Evolutionary conservation across 2,113 vertebrate genomes (phyloP).

Genomic region (Clarias batrachus): DNA sequence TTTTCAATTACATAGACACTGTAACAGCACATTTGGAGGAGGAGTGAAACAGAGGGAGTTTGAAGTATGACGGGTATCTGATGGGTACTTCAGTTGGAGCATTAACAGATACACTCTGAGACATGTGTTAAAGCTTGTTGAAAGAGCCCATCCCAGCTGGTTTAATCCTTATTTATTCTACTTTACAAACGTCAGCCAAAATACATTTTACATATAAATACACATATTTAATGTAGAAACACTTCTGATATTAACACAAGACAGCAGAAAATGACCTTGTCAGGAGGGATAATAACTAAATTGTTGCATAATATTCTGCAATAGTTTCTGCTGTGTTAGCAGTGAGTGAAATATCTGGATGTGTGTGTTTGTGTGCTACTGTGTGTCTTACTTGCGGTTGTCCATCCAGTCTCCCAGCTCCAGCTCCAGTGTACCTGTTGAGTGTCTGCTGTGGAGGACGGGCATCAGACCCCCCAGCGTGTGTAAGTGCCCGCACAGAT

Average conservation of each 20-base stretch:
- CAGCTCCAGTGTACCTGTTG: conserved; percentile 87
- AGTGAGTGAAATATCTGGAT: background rate
- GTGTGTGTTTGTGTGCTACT: background rate
- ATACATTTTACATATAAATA: no score
- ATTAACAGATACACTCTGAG: no score
- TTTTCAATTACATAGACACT: no score
- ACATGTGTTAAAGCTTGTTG: no score
- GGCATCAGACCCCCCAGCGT: conserved; percentile 91
- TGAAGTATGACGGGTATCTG: no score
- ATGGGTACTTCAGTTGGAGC: no score
- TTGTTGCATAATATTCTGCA: background rate
- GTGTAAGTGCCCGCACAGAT: conserved; percentile 95
- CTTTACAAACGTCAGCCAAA: background rate
- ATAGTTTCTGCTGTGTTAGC: background rate
- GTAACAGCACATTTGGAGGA: no score
- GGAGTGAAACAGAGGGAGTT: no score
- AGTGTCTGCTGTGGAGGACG: conserved; percentile 85
- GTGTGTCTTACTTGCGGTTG: conserved; percentile 80
- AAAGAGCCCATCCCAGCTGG: no score
- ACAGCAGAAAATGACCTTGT: background rate
- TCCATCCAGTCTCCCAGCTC: conserved; percentile 96
- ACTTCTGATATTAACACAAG: background rate
- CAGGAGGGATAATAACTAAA: background rate
- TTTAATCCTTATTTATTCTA: no score
- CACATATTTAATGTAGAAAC: background rate